Base-by-base conservation (phyloP, 2,797 vertebrate genomes). In the Sebastes steindachneri region DNA sequence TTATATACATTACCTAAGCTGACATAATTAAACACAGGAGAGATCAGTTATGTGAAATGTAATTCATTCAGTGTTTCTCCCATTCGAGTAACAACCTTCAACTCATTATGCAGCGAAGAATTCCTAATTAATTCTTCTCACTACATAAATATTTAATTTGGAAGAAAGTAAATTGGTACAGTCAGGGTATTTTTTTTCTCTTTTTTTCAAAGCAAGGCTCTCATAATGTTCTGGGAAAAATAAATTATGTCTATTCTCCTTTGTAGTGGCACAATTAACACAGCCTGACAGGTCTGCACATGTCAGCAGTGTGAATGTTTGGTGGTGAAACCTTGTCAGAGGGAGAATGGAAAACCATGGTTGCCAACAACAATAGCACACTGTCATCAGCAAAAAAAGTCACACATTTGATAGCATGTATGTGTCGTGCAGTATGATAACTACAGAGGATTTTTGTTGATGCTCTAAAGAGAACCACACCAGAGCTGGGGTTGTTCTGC, bases 251-350 rank as follows among this genome's bases (percentile, higher is more conserved):
- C 12, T 74, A 28, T 65, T 60, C 69, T 59, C 23, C 9, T 73
- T 62, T 68, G 28, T 25, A 10, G 33, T 37, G 53, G 63, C 7
- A 58, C 68, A 68, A 60, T 65, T 10, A 77, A 75, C 69, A 54
- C 51, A 26, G 12, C 5, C 17, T 57, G 58, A 35, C 63, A 68
- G 60, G 57, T 59, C 45, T 70, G 70, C 17, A 26, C 17, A 33
- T 59, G 64, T 86, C 70, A 72, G 66, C 62, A 53, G 9, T 33
- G 26, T 53, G 21, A 80, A 64, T 73, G 75, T 72, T 65, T 73
- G 64, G 51, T 12, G n/a, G 15, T 58, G 28, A 55, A 67, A 63
- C 14, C n/a, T 5, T 58, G 73, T 77, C 57, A 35, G 45, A 17
- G 9, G 37, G 19, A 64, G n/a, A 68, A 71, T 15, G 28, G 6